These are phyloP conservation scores for Drosophila oshimai DNA, from an alignment of 1,140 invertebrate genomes.

Conservation along the genomic window DNA sequence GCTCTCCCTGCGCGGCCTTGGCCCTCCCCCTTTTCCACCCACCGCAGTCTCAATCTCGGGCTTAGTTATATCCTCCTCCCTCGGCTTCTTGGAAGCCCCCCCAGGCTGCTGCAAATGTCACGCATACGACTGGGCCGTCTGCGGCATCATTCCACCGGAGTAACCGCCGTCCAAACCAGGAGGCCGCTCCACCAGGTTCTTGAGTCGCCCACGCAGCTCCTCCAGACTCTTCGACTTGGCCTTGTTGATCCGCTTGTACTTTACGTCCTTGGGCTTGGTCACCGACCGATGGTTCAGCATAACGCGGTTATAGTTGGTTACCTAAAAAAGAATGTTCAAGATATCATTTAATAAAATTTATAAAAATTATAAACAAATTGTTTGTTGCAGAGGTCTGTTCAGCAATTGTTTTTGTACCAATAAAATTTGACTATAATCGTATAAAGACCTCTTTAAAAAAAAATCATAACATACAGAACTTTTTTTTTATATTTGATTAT, in stretches of 20 bases:
- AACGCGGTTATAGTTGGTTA: constrained; percentile 92
- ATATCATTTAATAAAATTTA: not conserved
- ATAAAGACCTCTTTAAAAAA: too few relatives aligned
- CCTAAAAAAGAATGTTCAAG: constrained; percentile 82
- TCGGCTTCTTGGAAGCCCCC: not conserved
- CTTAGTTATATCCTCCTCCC: not conserved
- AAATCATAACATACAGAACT: too few relatives aligned
- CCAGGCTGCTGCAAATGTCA: constrained; percentile 60
- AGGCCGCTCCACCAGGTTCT: constrained; percentile 91
- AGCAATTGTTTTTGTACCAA: too few relatives aligned
- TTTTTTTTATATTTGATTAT: too few relatives aligned
- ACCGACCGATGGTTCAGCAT: constrained; percentile 95
- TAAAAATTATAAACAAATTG: too few relatives aligned
- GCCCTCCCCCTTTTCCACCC: not conserved
- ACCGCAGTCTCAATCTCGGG: not conserved
- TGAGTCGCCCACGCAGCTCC: constrained; percentile 90
- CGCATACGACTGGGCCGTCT: constrained; percentile 80
- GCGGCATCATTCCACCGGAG: constrained; percentile 66
- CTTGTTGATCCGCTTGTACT: constrained; percentile 95
- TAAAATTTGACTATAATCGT: too few relatives aligned
- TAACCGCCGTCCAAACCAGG: constrained; percentile 52
- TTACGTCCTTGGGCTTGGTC: constrained; percentile 94
- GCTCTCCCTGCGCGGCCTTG: not conserved
- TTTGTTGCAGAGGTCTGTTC: too few relatives aligned
- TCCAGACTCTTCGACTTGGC: constrained; percentile 94